phyloP scores from a whole-genome alignment of 2,888 invertebrate genomes.

The Pheosia tremula region DNA sequence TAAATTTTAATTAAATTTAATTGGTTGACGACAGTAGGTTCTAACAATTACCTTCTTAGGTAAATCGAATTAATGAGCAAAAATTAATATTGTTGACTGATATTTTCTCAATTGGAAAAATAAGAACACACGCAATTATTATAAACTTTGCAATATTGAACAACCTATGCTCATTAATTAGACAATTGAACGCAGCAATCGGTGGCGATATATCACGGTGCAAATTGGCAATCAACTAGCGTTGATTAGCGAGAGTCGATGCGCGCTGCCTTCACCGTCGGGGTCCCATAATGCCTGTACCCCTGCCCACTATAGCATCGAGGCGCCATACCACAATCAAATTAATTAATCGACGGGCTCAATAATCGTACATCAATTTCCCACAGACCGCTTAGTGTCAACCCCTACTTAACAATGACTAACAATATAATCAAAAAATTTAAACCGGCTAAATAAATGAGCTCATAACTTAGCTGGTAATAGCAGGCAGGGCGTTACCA shows the following conservation, averaged over 20 bases:
- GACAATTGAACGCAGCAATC: conserved; percentile 57
- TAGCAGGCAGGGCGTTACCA: conserved; percentile 68
- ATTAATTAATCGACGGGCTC: conserved; percentile 61
- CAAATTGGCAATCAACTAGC: conserved; percentile 74
- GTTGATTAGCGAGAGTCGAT: conserved; percentile 60
- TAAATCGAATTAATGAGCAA: neutral
- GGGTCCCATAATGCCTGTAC: conserved; percentile 27
- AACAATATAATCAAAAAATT: conserved; percentile 64
- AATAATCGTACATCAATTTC: conserved; percentile 77
- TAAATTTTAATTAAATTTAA: conserved; percentile 70
- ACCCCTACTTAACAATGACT: conserved; percentile 61
- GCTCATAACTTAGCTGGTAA: conserved; percentile 69
- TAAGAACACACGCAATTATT: neutral
- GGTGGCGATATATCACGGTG: conserved; percentile 61
- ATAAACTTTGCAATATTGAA: neutral
- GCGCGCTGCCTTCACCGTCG: conserved; percentile 40
- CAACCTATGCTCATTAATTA: conserved; percentile 16
- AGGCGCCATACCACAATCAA: conserved; percentile 55
- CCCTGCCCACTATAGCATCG: conserved; percentile 27
- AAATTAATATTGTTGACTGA: neutral
- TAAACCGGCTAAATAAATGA: conserved; percentile 64
- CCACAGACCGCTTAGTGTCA: conserved; percentile 63
- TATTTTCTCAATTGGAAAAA: neutral
- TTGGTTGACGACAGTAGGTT: conserved; percentile 53
- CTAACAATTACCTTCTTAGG: conserved; percentile 12